These are phyloP conservation scores for Acrocephalus arundinaceus DNA, from an alignment of 2,113 vertebrate genomes.

Conservation along the genomic window DNA sequence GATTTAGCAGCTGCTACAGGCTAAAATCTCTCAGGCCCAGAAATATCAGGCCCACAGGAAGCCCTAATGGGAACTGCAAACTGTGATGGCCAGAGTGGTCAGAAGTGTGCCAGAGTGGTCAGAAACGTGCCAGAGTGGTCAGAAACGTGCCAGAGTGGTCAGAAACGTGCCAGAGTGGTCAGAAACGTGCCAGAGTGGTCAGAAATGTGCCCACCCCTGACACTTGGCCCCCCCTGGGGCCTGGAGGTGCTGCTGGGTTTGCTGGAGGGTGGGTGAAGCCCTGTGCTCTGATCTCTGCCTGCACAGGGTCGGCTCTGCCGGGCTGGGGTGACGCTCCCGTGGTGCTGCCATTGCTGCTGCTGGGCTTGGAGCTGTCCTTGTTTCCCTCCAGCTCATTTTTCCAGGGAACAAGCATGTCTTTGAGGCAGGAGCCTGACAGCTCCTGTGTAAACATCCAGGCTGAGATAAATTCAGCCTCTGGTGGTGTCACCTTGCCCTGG, in stretches of 20 bases:
- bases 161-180: neutral
- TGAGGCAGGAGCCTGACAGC: neutral
- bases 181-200: neutral
- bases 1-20: too few relatives aligned
- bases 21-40: too few relatives aligned
- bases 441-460: neutral
- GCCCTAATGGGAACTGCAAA: neutral
- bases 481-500: neutral
- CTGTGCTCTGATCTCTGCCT: fast-evolving
- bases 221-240: fast-evolving
- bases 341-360: neutral
- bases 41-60: too few relatives aligned
- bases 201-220: fast-evolving
- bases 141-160: neutral
- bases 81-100: fast-evolving
- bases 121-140: neutral
- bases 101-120: neutral
- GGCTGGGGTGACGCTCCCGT: fast-evolving
- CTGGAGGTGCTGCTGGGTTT: fast-evolving
- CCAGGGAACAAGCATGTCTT: neutral
- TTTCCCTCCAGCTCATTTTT: neutral
- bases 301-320: fast-evolving
- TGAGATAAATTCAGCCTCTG: neutral
- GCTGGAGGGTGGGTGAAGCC: fast-evolving
- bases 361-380: neutral